Evolutionary conservation across 2,888 invertebrate species (phyloP).

Genomic region (Camponotus fellah): DNA sequence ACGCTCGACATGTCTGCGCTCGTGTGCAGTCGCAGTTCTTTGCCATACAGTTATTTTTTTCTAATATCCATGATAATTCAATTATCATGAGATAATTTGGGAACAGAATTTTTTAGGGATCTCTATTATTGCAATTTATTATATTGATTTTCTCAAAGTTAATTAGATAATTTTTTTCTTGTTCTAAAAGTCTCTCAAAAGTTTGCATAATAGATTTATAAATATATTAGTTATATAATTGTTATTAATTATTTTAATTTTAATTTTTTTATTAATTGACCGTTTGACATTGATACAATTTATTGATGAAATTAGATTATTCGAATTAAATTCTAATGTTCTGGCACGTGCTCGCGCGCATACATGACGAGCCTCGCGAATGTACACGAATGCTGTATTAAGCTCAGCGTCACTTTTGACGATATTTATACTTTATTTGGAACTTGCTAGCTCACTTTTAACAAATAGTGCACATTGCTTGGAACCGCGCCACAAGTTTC

Average conservation of each 20-base stretch:
- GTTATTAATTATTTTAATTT: background rate
- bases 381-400: conserved; percentile 85
- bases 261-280: background rate
- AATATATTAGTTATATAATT: background rate
- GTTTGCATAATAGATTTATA: background rate
- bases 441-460: conserved; percentile 86
- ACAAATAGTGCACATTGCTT: conserved; percentile 85
- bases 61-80: background rate
- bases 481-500: conserved; percentile 78
- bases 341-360: conserved; percentile 60
- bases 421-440: conserved; percentile 83
- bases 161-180: background rate
- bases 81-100: background rate
- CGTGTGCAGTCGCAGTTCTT: background rate
- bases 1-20: conserved; percentile 50
- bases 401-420: conserved; percentile 83
- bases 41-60: background rate
- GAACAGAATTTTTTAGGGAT: background rate
- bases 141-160: background rate
- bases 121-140: background rate
- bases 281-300: background rate
- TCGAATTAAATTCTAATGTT: background rate
- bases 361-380: conserved; percentile 79
- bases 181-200: background rate
- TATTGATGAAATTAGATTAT: background rate